Evolutionary conservation across 2,888 invertebrate genomes (phyloP), one percentile per base, ranked within the genome.

Genomic region (Lydus trimaculatus): DNA sequence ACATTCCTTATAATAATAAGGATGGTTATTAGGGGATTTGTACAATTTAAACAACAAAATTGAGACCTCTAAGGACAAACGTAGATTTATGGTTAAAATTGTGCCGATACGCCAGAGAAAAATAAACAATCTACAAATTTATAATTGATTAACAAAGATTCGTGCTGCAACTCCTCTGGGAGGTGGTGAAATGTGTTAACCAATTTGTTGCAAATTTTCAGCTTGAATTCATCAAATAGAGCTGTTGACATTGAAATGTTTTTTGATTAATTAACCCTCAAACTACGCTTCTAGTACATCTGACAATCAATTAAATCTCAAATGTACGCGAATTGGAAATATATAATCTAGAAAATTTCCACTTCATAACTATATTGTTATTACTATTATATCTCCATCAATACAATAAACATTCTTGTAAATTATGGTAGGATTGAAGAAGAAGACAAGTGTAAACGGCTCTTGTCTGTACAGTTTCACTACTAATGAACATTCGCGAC

Each of bases 401-500:
- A 60, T 60, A 15, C 33, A 15, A 36, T 36, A 60, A 60, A 60
- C 33, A 33, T 36, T 33, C 4, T 23, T 1, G 13, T 60, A 11
- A 58, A 58, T 58, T 31, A 58, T 20, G 9, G 17, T 36, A 7
- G 7, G 23, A 20, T 20, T 36, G 33, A 31, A 31, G n/a, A 31
- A 31, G n/a, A 31, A 60, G 60, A 60, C 60, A 60, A 33, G 7
- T 0, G 48, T 9, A 60, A 60, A 60, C 60, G n/a, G 20, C 23
- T 20, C 48, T 33, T 60, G 59, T 20, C 33, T 59, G 60, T 60
- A 36, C 15, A 33, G 17, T 36, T 60, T 33, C 36, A n/a, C 20
- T 17, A 36, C 60, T 60, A 60, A 60, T 60, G 33, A 60, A 60
- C 60, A 60, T 60, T 36, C 60, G 23, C 20, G 11, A 60, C 60